Evolutionary conservation across 1,140 invertebrate species (phyloP), one percentile per base, ranked within the genome.

Genomic region (Telenomus remus): DNA sequence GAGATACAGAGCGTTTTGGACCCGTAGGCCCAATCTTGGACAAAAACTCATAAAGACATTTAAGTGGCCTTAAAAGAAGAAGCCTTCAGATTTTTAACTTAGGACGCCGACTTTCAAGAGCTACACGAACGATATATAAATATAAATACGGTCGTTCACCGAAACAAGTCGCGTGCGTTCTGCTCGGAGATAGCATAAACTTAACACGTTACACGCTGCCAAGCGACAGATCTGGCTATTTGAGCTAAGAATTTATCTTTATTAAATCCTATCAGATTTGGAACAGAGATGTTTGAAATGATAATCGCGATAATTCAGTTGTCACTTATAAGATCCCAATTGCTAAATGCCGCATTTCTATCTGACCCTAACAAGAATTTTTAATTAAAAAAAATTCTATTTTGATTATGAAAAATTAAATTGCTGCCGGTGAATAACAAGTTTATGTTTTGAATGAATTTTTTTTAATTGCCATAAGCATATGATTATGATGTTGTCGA

Each of bases 21-120:
- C 50, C 64, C 59, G 70, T 72, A 61, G 77, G 59, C 54, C 73
- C 73, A 70, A 75, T 82, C 70, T 76, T 82, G 78, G 85, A 81
- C 80, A 83, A 71, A 83, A 83, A 84, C 82, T 85, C 80, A 86
- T 84, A 85, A 86, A 86, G 83, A 84, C 80, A 79, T 85, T 85
- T 84, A 84, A 82, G 80, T 80, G 76, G 80, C 64, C 70, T 75
- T 78, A 74, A 80, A 61, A 78, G 72, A 77, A 71, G 76, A 51
- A 77, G 73, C 61, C 68, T 77, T 75, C 63, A 80, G 73, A 81
- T 81, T 79, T 79, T 73, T 50, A 73, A 80, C 70, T 78, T 68
- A 73, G 76, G 74, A 80, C 74, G 80, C 78, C 73, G 75, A 75
- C 76, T 76, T 76, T 74, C 46, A 61, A 78, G 64, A 73, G 60